phyloP scores from a whole-genome alignment of 1,140 invertebrate species.

The Delia radicum region DNA sequence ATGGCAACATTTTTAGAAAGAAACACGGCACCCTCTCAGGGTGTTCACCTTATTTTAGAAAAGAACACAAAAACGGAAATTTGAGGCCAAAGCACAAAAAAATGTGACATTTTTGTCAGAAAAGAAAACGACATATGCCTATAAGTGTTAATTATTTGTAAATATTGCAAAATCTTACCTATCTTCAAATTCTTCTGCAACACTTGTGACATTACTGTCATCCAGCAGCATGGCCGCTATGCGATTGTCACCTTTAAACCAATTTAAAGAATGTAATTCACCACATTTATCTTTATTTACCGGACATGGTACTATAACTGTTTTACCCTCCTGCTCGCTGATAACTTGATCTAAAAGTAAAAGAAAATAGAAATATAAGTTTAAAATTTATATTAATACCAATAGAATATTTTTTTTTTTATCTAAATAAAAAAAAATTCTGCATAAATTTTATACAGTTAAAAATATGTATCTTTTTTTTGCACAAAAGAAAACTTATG shows the following conservation, averaged over 20 bases:
- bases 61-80: no score
- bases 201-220: slow-evolving; percentile 63
- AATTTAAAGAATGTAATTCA: slow-evolving; percentile 84
- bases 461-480: background rate
- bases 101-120: no score
- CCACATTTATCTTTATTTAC: slow-evolving; percentile 77
- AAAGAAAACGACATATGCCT: no score
- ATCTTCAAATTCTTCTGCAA: slow-evolving; percentile 70
- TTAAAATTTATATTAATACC: background rate
- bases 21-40: no score
- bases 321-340: slow-evolving; percentile 61
- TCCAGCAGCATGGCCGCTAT: slow-evolving; percentile 82
- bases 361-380: background rate
- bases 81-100: no score
- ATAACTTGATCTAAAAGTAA: slow-evolving; percentile 46
- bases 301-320: slow-evolving; percentile 71
- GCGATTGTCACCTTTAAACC: slow-evolving; percentile 78
- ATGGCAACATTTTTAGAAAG: no score
- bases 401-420: no score
- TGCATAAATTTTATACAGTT: background rate
- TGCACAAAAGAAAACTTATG: background rate
- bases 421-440: background rate
- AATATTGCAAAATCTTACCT: slow-evolving; percentile 67
- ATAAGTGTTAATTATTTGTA: background rate
- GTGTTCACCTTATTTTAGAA: no score